Conservation (phyloP, 1,140 invertebrate genomes). For the Diabrotica virgifera region DNA sequence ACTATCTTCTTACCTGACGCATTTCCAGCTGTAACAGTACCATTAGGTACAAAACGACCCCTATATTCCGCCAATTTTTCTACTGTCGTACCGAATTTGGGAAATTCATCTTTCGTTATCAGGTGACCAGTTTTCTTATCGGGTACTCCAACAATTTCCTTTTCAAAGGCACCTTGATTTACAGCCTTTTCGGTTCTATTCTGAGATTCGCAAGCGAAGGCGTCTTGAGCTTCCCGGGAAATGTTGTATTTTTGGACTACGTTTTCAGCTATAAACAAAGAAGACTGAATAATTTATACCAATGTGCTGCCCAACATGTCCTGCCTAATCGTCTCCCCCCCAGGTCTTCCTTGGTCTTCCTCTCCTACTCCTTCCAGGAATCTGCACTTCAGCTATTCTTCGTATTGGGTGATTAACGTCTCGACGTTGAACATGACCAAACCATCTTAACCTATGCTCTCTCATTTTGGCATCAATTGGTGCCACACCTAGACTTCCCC, state of each 20-base stretch:
- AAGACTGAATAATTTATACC: no score
- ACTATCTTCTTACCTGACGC: conserved; percentile 58
- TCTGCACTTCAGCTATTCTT: no score
- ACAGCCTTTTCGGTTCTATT: conserved; percentile 64
- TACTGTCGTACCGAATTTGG: conserved; percentile 58
- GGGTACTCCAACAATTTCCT: conserved; percentile 70
- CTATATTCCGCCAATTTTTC: conserved; percentile 61
- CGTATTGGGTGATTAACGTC: no score
- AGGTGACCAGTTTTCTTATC: conserved; percentile 53
- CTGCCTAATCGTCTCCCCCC: no score
- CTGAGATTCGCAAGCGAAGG: conserved; percentile 70
- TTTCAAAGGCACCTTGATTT: conserved; percentile 62
- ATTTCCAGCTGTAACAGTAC: conserved; percentile 78
- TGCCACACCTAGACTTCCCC: no score
- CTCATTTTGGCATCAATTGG: no score
- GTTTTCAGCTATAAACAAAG: conserved; percentile 66
- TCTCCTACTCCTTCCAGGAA: no score
- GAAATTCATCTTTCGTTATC: conserved; percentile 67
- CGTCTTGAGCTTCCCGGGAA: conserved; percentile 72
- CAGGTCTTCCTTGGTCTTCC: no score
- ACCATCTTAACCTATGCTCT: no score
- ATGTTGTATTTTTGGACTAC: conserved; percentile 69
- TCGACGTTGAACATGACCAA: no score
- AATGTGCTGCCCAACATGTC: no score
- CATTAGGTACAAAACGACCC: conserved; percentile 61